These are phyloP conservation scores for Hybognathus amarus DNA, from an alignment of 2,797 vertebrate genomes.

Conservation along the genomic window DNA sequence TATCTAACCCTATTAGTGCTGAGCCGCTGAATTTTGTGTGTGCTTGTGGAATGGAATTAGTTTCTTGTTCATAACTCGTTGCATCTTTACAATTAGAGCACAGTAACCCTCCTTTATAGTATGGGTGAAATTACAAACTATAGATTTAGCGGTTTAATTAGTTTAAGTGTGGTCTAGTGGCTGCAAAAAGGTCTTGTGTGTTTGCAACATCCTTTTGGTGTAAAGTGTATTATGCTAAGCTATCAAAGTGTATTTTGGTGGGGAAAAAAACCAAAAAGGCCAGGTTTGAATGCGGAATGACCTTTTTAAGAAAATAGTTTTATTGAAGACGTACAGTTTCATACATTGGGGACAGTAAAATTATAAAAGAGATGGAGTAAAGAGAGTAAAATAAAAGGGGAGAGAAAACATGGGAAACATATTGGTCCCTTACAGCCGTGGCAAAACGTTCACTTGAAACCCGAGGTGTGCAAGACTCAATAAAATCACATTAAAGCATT, in stretches of 20 bases:
- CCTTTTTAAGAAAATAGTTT: slow-evolving; percentile 28
- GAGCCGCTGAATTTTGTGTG: slow-evolving; percentile 14
- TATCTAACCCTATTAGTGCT: slow-evolving; percentile 51
- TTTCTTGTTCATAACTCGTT: slow-evolving; percentile 19
- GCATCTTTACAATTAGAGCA: slow-evolving; percentile 29
- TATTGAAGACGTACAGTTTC: slow-evolving; percentile 46
- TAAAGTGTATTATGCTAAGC: not conserved
- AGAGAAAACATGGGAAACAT: slow-evolving; percentile 29
- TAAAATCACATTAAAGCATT: slow-evolving; percentile 3
- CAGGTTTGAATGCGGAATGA: slow-evolving; percentile 25
- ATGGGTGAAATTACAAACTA: slow-evolving; percentile 25
- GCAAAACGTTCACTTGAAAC: slow-evolving; percentile 84
- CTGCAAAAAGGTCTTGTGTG: not conserved
- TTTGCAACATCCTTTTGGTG: not conserved
- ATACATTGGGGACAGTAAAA: slow-evolving; percentile 36
- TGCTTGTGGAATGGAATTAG: slow-evolving; percentile 30
- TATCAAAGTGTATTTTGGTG: slow-evolving; percentile 8
- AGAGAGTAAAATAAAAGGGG: slow-evolving; percentile 32
- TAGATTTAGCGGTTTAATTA: slow-evolving; percentile 17
- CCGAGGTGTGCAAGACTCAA: slow-evolving; percentile 3
- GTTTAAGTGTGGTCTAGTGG: not conserved
- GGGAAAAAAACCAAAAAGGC: slow-evolving; percentile 37
- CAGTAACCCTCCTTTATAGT: slow-evolving; percentile 28
- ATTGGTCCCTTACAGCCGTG: slow-evolving; percentile 85
- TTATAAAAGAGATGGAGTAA: slow-evolving; percentile 17